Evolutionary conservation across 2,797 vertebrate species (phyloP).

Genomic region (Lacerta viridis): DNA sequence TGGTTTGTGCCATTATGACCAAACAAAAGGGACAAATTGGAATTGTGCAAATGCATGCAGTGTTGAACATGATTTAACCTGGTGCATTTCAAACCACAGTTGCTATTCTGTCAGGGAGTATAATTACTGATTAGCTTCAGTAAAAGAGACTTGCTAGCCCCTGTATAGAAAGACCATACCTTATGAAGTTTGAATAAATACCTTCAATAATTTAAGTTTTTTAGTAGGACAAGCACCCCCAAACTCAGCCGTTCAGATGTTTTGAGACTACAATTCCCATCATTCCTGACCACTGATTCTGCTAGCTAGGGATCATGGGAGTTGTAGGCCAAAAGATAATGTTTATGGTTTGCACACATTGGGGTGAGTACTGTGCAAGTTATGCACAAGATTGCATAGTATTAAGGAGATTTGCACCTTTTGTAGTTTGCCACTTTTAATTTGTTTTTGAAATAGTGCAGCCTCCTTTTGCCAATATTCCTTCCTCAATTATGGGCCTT

Average conservation of each 20-base stretch:
- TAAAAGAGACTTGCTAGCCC: neutral
- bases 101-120: neutral
- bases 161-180: neutral
- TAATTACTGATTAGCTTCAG: neutral
- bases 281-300: too few relatives aligned
- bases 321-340: neutral
- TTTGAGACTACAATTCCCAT: too few relatives aligned
- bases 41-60: neutral
- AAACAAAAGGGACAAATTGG: neutral
- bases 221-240: neutral
- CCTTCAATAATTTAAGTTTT: constrained; percentile 5
- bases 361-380: neutral
- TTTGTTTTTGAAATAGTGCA: neutral
- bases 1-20: constrained; percentile 26
- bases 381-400: neutral
- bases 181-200: neutral
- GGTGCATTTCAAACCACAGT: neutral
- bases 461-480: neutral
- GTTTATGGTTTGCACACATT: neutral
- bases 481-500: neutral
- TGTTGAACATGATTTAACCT: neutral
- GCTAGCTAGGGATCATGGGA: too few relatives aligned
- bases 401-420: neutral
- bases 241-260: too few relatives aligned
- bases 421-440: neutral